phyloP scores from a whole-genome alignment of 2,797 vertebrate genomes.

The Sebastes hubbsi region DNA sequence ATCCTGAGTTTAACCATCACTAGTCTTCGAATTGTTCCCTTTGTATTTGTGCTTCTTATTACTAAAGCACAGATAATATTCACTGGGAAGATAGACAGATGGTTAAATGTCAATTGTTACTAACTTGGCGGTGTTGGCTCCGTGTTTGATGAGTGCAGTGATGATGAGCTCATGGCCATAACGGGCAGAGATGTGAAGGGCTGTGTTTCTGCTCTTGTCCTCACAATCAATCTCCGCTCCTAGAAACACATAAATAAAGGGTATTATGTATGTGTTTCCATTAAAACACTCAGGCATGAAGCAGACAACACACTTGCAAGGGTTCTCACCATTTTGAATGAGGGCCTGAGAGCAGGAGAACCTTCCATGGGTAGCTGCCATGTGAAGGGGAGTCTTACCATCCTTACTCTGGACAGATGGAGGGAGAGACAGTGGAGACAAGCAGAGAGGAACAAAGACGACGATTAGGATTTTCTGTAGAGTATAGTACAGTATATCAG shows the following conservation, averaged over 20 bases:
- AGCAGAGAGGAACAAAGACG: not conserved
- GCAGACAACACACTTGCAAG: not conserved
- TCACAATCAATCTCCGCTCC: slow-evolving; percentile 95
- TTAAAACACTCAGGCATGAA: not conserved
- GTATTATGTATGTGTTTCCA: not conserved
- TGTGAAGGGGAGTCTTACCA: slow-evolving; percentile 96
- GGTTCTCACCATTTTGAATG: slow-evolving; percentile 93
- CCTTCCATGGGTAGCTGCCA: slow-evolving; percentile 96
- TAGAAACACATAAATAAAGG: slow-evolving; percentile 48
- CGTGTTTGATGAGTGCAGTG: slow-evolving; percentile 93
- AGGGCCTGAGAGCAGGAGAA: slow-evolving; percentile 98
- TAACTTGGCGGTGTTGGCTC: slow-evolving; percentile 93
- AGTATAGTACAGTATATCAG: not conserved
- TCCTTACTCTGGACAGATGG: slow-evolving; percentile 91
- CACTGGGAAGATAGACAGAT: not conserved
- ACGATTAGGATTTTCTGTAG: not conserved
- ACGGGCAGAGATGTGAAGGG: slow-evolving; percentile 94
- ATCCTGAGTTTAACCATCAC: not conserved
- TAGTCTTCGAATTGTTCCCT: not conserved
- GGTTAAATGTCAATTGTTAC: slow-evolving; percentile 61
- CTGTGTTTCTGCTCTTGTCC: slow-evolving; percentile 95
- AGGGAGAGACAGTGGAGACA: not conserved
- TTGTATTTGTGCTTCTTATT: not conserved
- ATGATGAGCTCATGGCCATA: slow-evolving; percentile 96
- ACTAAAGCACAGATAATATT: not conserved